These are phyloP conservation scores for Thymelicus lineola DNA, from an alignment of 2,888 invertebrate genomes.

Conservation along the genomic window DNA sequence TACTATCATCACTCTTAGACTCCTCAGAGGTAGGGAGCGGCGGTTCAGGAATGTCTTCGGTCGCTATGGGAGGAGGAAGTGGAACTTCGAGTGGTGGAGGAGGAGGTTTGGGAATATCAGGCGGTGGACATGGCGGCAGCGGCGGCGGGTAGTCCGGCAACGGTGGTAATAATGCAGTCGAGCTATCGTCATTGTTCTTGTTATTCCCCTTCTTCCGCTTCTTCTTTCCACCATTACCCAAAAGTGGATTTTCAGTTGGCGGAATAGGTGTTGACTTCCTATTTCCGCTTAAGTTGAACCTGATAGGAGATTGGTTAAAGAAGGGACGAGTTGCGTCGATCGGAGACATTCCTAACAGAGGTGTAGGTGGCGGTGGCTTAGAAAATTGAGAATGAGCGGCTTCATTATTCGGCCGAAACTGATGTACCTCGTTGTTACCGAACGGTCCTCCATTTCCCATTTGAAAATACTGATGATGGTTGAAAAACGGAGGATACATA, in stretches of 20 bases:
- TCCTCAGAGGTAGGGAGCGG: constrained; percentile 52
- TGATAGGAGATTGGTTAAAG: constrained; percentile 75
- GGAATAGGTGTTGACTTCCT: constrained; percentile 72
- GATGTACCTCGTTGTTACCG: constrained; percentile 56
- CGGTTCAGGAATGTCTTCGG: constrained; percentile 72
- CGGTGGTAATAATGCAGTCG: constrained; percentile 70
- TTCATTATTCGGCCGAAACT: constrained; percentile 68
- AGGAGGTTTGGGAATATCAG: constrained; percentile 70
- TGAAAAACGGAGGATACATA: constrained; percentile 80
- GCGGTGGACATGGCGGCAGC: constrained; percentile 81
- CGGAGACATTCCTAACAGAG: constrained; percentile 77
- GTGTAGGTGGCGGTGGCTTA: constrained; percentile 66
- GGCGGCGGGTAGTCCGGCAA: constrained; percentile 84
- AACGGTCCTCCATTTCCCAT: constrained; percentile 65
- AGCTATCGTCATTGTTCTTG: constrained; percentile 74
- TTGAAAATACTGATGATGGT: constrained; percentile 76
- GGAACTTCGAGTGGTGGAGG: constrained; percentile 70
- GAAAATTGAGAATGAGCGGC: constrained; percentile 61
- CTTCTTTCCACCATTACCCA: constrained; percentile 87
- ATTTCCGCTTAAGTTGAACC: constrained; percentile 76
- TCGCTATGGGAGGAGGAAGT: constrained; percentile 75
- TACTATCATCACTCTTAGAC: constrained; percentile 48
- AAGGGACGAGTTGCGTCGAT: constrained; percentile 73
- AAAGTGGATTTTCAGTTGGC: constrained; percentile 72
- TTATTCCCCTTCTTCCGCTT: constrained; percentile 90